Evolutionary conservation across 2,113 vertebrate species (phyloP).

Genomic region (Heterocephalus glaber): DNA sequence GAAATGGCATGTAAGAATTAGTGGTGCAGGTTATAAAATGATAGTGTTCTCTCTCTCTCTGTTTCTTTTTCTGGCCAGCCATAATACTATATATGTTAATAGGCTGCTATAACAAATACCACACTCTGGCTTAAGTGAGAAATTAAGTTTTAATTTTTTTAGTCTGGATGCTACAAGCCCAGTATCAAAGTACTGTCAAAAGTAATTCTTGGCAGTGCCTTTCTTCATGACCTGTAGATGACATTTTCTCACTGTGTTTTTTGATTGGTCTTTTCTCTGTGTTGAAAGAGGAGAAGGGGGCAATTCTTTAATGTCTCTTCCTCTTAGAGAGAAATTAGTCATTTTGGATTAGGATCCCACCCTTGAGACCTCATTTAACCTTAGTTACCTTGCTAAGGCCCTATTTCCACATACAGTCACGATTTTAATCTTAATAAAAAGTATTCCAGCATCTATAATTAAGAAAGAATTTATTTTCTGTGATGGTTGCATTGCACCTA

Average conservation of each 20-base stretch:
- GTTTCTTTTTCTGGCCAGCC: not conserved
- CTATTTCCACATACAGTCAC: not conserved
- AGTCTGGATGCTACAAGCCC: not conserved
- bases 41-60: not conserved
- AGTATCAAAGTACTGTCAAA: not conserved
- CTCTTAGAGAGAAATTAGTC: not conserved
- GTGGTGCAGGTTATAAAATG: not conserved
- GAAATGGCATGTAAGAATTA: not conserved
- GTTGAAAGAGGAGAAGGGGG: not conserved
- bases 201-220: not conserved
- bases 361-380: not conserved
- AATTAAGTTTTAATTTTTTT: not conserved
- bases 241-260: not conserved
- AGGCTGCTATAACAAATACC: not conserved
- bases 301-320: not conserved
- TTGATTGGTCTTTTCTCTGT: not conserved
- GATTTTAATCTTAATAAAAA: not conserved
- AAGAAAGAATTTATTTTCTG: not conserved
- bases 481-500: not conserved
- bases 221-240: not conserved
- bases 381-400: not conserved
- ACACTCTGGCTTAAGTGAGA: not conserved
- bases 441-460: not conserved
- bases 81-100: not conserved
- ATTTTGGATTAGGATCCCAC: not conserved